Conservation (phyloP, 2,113 vertebrate species). For the Tor tambroides region DNA sequence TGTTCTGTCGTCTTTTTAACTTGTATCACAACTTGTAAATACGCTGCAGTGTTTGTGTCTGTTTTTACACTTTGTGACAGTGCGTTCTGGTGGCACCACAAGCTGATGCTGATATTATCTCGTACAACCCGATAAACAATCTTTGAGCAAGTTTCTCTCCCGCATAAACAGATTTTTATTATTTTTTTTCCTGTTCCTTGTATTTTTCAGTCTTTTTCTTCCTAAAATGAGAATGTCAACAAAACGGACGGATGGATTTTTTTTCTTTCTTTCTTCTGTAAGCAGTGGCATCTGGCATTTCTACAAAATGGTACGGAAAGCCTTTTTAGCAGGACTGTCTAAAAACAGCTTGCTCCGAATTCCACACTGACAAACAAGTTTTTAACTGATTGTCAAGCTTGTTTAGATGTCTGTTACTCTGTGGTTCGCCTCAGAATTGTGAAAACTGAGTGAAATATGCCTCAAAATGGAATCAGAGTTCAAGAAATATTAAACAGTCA, state of each 20-base stretch:
- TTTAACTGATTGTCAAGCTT: neutral
- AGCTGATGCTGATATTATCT: neutral
- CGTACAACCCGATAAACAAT: conserved; percentile 10
- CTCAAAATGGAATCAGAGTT: neutral
- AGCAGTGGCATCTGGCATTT: neutral
- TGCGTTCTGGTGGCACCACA: neutral
- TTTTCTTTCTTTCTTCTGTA: neutral
- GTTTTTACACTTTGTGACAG: conserved; percentile 9
- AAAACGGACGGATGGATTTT: neutral
- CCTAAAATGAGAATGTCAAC: neutral
- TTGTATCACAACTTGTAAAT: conserved; percentile 14
- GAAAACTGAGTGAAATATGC: neutral
- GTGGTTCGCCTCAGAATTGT: neutral
- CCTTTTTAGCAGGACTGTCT: neutral
- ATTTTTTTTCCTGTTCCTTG: neutral
- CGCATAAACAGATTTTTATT: neutral
- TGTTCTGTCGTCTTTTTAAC: neutral
- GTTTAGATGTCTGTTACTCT: neutral
- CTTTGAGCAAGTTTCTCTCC: conserved; percentile 1
- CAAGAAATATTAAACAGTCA: neutral
- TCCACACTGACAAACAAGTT: conserved; percentile 13
- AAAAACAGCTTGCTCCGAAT: neutral
- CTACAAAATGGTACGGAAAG: conserved; percentile 7
- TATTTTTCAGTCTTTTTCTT: neutral
- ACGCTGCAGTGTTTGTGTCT: conserved; percentile 10